Conservation (phyloP, 35 echinoderm and acorn worm species). For the Chiridota heheva region DNA sequence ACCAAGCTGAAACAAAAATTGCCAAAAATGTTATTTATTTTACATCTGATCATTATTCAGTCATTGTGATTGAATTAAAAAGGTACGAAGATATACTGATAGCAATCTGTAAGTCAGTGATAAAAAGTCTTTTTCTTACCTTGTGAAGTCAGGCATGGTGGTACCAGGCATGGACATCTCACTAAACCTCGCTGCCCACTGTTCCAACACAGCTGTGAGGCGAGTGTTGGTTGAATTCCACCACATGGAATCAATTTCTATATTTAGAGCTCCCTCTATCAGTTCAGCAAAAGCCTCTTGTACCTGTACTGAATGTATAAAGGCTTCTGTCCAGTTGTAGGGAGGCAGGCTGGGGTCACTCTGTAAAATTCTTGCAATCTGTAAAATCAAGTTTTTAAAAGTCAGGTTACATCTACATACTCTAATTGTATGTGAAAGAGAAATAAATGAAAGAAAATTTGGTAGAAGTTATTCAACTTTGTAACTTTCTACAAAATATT, state of each 20-base stretch:
- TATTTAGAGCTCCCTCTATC: neutral
- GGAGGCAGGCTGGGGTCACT: neutral
- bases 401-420: neutral
- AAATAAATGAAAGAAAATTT: too few species aligned
- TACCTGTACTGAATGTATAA: neutral
- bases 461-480: too few species aligned
- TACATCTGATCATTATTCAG: too few species aligned
- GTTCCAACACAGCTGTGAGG: neutral
- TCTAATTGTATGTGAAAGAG: too few species aligned
- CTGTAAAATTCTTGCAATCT: conserved; percentile 5
- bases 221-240: neutral
- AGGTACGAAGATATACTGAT: too few species aligned
- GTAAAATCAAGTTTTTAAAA: neutral
- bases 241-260: conserved; percentile 3
- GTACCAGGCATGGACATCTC: neutral
- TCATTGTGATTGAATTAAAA: too few species aligned
- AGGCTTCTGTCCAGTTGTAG: conserved; percentile 33
- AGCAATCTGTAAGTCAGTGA: too few species aligned
- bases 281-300: neutral
- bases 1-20: neutral
- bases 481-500: too few species aligned
- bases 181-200: neutral
- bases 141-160: too few species aligned
- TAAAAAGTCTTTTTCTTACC: too few species aligned
- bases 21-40: too few species aligned